Percentiles rank a stretch among this genome's conserved stretches.
Conservation (phyloP, 2,888 invertebrate genomes). For the Leptinotarsa peninsularis region DNA sequence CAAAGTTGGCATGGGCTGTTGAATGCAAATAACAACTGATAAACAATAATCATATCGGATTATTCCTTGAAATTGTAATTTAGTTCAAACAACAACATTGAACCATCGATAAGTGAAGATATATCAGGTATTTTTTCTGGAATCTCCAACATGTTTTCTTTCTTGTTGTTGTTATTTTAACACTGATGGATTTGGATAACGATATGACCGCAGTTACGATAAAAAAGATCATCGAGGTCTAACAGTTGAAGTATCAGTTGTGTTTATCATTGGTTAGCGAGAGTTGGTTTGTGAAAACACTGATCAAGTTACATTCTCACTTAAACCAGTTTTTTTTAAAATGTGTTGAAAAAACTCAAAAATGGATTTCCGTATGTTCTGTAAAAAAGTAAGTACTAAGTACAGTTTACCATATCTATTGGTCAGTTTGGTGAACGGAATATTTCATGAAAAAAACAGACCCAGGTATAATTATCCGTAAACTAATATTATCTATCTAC, state of each 20-base stretch:
- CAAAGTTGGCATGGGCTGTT: neutral
- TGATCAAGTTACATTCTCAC: no score
- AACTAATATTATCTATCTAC: no score
- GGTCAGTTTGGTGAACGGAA: no score
- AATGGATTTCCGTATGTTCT: no score
- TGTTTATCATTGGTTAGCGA: neutral
- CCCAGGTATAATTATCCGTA: no score
- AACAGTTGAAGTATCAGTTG: neutral
- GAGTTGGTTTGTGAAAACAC: neutral
- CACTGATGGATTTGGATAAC: conserved; percentile 3
- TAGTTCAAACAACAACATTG: neutral
- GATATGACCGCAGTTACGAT: neutral
- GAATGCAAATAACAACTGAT: conserved; percentile 9
- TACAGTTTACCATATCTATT: no score
- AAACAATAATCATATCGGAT: neutral
- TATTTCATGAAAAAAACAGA: no score
- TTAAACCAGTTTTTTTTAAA: no score
- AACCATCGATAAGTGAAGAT: neutral
- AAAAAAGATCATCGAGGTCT: neutral
- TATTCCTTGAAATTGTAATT: neutral
- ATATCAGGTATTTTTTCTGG: conserved; percentile 6
- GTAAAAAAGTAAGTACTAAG: no score
- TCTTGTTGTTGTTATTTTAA: neutral
- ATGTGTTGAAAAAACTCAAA: no score
- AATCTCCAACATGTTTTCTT: neutral